Base-by-base conservation (phyloP, 2,113 vertebrate genomes). In the Aythya baeri region DNA sequence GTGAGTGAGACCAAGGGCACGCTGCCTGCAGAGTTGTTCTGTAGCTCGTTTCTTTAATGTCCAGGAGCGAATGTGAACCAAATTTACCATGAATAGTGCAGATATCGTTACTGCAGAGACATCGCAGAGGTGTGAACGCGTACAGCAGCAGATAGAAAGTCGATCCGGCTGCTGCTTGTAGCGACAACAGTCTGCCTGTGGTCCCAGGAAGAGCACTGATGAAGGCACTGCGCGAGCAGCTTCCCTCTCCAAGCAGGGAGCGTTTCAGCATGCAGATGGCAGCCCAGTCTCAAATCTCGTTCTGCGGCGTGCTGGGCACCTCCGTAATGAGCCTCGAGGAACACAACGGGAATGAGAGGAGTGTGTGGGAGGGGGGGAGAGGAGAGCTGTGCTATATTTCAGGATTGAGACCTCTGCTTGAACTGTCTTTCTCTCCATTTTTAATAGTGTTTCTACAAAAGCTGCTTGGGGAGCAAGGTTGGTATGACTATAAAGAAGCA, bases 401-500 rank as follows among this genome's bases (percentile, higher is more conserved):
- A 88, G 75, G 63, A 84, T n/a, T 79, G 63, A 91, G 91, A 95
- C 94, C 83, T 87, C 94, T 36, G n/a, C 96, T 96, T 97, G 84
- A 97, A 93, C 65, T 80, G n/a, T 89, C 26, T 93, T 10, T 67
- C 23, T 93, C 74, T 92, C 73, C 17, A 67, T 96, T 97, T 93
- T 96, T 96, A 96, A 91, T 88, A 94, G 54, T 91, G 83, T 97
- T 95, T 84, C 82, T 38, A 66, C 79, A 84, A 96, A 96, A 94
- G 54, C 77, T 94, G 89, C 93, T 94, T 88, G 62, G 88, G 68
- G 62, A 81, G 74, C 58, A 84, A 84, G 75, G 67, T 80, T 94
- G 29, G 46, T 55, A 15, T 31, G 59, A 72, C 27, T 89, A 59
- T 34, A 89, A 96, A 93, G 90, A 77, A 74, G 75, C n/a, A 71